Percentiles rank a stretch among this genome's conserved stretches.
These are phyloP conservation scores for Brachionus paranguensis DNA, from an alignment of 1,140 invertebrate species.

Conservation along the genomic window DNA sequence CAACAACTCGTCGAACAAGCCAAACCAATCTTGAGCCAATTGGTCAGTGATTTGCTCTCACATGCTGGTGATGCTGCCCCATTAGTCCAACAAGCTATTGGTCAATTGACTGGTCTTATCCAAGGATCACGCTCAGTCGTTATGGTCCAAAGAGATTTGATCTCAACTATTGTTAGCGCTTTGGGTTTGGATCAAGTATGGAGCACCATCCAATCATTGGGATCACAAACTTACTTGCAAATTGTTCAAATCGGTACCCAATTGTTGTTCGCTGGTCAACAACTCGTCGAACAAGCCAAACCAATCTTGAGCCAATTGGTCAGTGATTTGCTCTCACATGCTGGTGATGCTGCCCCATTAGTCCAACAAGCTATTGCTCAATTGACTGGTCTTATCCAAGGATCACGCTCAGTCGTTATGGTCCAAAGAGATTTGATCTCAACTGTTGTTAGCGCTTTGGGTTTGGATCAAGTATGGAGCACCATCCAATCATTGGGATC, in stretches of 20 bases:
- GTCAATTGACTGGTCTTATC: background rate
- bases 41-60: background rate
- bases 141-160: too few relatives aligned
- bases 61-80: slow-evolving; percentile 7
- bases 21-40: slow-evolving; percentile 22
- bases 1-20: slow-evolving; percentile 3
- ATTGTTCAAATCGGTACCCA: background rate
- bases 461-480: too few relatives aligned
- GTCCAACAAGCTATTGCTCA: background rate
- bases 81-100: background rate
- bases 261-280: slow-evolving; percentile 22
- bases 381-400: background rate
- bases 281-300: background rate
- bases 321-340: background rate
- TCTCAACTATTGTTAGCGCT: too few relatives aligned
- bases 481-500: too few relatives aligned
- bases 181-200: too few relatives aligned
- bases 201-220: too few relatives aligned
- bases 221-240: too few relatives aligned
- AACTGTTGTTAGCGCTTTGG: too few relatives aligned
- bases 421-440: too few relatives aligned
- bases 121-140: background rate
- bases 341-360: background rate
- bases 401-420: background rate
- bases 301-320: slow-evolving; percentile 11